Conservation (phyloP, 1,140 invertebrate genomes). For the Triops longicaudatus region DNA sequence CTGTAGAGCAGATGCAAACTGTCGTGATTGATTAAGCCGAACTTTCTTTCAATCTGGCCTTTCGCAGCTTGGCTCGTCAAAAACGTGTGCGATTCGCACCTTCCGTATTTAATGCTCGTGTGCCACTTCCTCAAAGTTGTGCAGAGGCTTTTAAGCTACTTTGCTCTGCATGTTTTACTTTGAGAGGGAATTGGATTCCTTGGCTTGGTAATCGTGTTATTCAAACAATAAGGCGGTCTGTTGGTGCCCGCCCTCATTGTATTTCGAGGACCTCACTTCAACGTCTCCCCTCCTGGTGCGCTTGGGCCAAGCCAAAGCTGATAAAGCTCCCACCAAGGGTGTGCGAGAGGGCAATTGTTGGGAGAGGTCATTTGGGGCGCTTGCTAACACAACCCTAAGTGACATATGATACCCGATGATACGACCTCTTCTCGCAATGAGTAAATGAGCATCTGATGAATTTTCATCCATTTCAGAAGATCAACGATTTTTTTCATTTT, state of each 20-base stretch:
- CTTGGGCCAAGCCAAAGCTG: conserved; percentile 5
- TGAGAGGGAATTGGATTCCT: neutral
- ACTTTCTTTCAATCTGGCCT: neutral
- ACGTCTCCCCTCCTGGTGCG: neutral
- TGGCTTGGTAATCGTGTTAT: neutral
- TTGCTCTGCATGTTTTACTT: neutral
- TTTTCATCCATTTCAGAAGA: too few relatives aligned
- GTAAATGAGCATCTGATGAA: neutral
- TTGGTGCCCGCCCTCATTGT: conserved; percentile 5
- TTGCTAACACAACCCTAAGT: conserved; percentile 7
- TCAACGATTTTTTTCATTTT: too few relatives aligned
- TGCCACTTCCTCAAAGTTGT: neutral
- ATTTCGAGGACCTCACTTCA: neutral
- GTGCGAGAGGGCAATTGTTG: neutral
- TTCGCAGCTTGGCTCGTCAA: neutral
- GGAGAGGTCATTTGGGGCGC: neutral
- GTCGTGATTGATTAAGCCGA: neutral
- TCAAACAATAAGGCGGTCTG: conserved; percentile 7
- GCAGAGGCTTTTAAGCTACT: neutral
- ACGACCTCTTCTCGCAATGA: neutral
- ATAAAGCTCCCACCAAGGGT: conserved; percentile 6
- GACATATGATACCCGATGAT: neutral
- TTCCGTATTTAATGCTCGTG: neutral
- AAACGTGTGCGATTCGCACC: neutral
- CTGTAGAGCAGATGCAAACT: neutral